Percentiles rank a stretch among this genome's conserved stretches.
Evolutionary conservation across 2,113 vertebrate genomes (phyloP).

Genomic region (Pogona vitticeps): DNA sequence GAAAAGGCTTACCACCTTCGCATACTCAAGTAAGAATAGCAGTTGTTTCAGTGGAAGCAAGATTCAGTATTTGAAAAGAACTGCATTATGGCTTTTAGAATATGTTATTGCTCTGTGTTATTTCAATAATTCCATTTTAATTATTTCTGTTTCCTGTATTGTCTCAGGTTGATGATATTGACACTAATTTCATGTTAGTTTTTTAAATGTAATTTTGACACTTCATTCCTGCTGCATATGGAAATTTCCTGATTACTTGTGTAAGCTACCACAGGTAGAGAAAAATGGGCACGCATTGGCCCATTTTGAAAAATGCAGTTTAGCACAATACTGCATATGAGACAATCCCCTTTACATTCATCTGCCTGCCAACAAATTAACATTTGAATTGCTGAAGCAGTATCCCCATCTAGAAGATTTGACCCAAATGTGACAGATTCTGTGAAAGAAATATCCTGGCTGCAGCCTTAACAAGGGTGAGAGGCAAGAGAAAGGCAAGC

Average conservation of each 20-base stretch:
- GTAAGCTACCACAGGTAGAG: conserved; percentile 25
- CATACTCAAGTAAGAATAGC: conserved; percentile 90
- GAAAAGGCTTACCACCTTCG: conserved; percentile 94
- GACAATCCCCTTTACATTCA: not conserved
- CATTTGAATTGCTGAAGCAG: not conserved
- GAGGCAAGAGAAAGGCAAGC: not conserved
- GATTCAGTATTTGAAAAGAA: not conserved
- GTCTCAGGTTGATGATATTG: conserved; percentile 1
- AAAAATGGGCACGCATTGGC: not conserved
- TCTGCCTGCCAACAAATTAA: not conserved
- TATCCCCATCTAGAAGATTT: not conserved
- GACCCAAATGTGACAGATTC: not conserved
- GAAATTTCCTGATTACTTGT: conserved; percentile 26
- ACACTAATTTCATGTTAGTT: not conserved
- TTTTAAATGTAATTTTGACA: not conserved
- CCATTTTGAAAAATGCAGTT: not conserved
- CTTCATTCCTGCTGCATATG: not conserved
- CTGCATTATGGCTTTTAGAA: conserved; percentile 40
- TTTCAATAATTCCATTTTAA: conserved; percentile 19
- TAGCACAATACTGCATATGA: not conserved
- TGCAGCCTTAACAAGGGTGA: not conserved
- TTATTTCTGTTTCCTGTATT: conserved; percentile 30
- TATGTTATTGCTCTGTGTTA: conserved; percentile 11
- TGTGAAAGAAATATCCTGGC: not conserved
- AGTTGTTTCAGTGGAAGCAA: conserved; percentile 12